Evolutionary conservation across 2,888 invertebrate genomes (phyloP), one percentile per base, ranked within the genome.

Genomic region (Lasioglossum lativentre): DNA sequence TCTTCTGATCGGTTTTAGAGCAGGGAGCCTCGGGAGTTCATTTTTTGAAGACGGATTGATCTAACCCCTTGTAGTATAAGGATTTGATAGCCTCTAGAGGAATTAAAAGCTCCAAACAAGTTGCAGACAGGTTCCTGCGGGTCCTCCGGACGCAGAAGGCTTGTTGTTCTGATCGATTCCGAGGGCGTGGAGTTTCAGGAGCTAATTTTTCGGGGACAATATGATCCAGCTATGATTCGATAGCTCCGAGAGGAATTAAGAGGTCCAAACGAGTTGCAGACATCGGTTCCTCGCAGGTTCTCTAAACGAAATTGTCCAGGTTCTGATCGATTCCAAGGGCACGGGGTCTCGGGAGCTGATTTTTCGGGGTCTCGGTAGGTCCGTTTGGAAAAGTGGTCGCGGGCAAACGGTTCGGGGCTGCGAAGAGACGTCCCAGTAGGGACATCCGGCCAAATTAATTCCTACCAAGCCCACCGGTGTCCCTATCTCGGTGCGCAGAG

Each of bases 391-490:
- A 89, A 91, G 88, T 89, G 85, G 79, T 80, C 78, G 86, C 72
- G 75, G 73, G 70, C 88, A 85, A 89, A 89, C 87, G 82, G 68
- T 83, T 75, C 85, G 75, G 72, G 47, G 56, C 80, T 77, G 74
- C 79, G 38, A 83, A 74, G 70, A 88, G 85, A 87, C 76, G 82
- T 86, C 89, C 86, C 86, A 86, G 72, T 76, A 85, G 85, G 79
- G 84, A 90, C 80, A 85, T 89, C 63, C 82, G 70, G 74, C 66
- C 83, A 87, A 92, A 92, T 92, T 91, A 92, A 92, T 92, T 92
- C 90, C 87, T 86, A 82, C 78, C 77, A 77, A 88, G 83, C 66
- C 80, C 78, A 72, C 63, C 30, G 74, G 56, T 52, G 79, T 79
- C 71, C 78, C 73, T 80, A 80, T 75, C 66, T 83, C 47, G 79